Conservation (phyloP, 2,113 vertebrate species). For the Etheostoma cragini region DNA sequence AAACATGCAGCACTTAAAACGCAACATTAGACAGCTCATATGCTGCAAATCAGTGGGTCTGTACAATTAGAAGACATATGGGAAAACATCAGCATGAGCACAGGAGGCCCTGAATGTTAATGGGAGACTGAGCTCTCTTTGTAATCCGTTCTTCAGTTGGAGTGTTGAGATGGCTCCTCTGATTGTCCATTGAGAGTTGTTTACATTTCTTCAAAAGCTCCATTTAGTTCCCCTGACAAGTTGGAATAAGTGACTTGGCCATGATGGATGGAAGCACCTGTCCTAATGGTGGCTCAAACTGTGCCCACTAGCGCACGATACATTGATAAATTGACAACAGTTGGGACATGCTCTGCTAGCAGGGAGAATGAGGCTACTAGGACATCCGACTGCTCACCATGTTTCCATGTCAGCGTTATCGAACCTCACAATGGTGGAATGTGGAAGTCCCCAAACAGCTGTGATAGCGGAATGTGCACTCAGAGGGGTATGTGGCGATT, state of each 20-base stretch:
- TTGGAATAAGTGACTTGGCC: slow-evolving; percentile 96
- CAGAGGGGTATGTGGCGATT: slow-evolving; percentile 83
- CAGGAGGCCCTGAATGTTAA: slow-evolving; percentile 65
- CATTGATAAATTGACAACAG: slow-evolving; percentile 99
- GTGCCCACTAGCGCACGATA: slow-evolving; percentile 99
- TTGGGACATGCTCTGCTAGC: slow-evolving; percentile 97
- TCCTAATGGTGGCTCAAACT: slow-evolving; percentile 99
- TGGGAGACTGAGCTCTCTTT: slow-evolving; percentile 83
- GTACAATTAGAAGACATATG: slow-evolving; percentile 51
- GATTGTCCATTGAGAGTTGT: slow-evolving; percentile 98
- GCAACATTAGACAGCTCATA: background rate
- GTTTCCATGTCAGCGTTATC: slow-evolving; percentile 84
- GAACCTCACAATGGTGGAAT: slow-evolving; percentile 76
- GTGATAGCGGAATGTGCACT: slow-evolving; percentile 79
- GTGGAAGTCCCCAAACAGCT: slow-evolving; percentile 87
- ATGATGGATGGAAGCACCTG: slow-evolving; percentile 99
- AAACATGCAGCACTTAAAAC: slow-evolving; percentile 23
- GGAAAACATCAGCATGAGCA: slow-evolving; percentile 44
- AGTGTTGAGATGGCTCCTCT: slow-evolving; percentile 89
- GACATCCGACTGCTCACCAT: slow-evolving; percentile 82
- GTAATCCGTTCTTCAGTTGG: slow-evolving; percentile 86
- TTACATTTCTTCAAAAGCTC: slow-evolving; percentile 99
- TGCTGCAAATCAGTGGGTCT: background rate
- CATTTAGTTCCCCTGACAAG: slow-evolving; percentile 98
- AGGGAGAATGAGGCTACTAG: slow-evolving; percentile 96